These are phyloP conservation scores for Austrofundulus limnaeus DNA, from an alignment of 2,113 vertebrate species.

Conservation along the genomic window DNA sequence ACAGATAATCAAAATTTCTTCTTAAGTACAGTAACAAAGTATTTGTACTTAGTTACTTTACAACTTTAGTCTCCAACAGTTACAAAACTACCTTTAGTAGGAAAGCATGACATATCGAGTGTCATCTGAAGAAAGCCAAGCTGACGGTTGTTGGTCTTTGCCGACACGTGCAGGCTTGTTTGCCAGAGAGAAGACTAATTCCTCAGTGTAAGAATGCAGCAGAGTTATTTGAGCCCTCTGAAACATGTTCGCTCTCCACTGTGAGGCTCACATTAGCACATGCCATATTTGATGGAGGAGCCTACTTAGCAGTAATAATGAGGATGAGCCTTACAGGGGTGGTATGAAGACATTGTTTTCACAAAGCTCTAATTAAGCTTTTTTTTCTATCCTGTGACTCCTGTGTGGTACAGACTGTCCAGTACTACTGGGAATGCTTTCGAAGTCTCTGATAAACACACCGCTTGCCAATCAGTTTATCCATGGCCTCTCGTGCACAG, in stretches of 20 bases:
- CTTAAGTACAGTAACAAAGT: no score
- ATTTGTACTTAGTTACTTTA: no score
- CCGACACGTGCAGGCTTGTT: slow-evolving; percentile 48
- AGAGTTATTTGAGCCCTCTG: slow-evolving; percentile 66
- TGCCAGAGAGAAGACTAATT: slow-evolving; percentile 66
- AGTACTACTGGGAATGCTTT: slow-evolving; percentile 42
- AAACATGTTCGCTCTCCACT: slow-evolving; percentile 65
- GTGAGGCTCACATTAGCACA: slow-evolving; percentile 72
- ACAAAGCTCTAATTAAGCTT: slow-evolving; percentile 67
- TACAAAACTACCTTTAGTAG: slow-evolving; percentile 19
- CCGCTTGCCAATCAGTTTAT: slow-evolving; percentile 56
- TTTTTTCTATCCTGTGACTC: slow-evolving; percentile 43
- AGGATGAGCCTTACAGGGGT: slow-evolving; percentile 73
- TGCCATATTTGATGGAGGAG: slow-evolving; percentile 77
- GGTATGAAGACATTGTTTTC: slow-evolving; percentile 72
- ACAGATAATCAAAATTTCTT: no score
- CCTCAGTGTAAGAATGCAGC: slow-evolving; percentile 61
- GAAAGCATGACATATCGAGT: no score
- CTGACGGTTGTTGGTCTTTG: no score
- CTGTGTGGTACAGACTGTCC: slow-evolving; percentile 37
- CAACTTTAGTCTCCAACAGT: no score
- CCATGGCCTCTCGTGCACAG: slow-evolving; percentile 42
- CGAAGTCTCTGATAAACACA: slow-evolving; percentile 50
- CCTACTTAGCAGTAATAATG: slow-evolving; percentile 77
- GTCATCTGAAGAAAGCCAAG: no score